Evolutionary conservation across 2,113 vertebrate species (phyloP).

Genomic region (Callaeas wilsoni): DNA sequence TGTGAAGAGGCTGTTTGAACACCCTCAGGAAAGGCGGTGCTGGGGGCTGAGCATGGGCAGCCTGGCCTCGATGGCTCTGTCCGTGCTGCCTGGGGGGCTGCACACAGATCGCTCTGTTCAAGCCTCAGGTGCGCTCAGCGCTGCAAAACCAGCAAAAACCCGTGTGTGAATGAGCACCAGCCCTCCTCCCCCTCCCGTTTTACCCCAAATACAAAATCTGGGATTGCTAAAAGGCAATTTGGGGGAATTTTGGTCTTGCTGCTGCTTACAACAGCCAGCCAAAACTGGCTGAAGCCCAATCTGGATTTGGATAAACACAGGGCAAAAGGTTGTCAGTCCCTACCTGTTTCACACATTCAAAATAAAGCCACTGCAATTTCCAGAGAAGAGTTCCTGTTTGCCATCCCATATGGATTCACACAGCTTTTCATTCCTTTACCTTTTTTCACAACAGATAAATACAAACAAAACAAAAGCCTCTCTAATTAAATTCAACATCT

Average conservation of each 20-base stretch:
- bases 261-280: background rate
- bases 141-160: background rate
- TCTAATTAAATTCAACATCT: background rate
- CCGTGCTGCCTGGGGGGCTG: background rate
- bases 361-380: background rate
- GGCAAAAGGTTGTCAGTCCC: too few species aligned
- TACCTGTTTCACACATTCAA: background rate
- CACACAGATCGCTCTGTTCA: background rate
- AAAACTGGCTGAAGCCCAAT: background rate
- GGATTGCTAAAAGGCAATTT: background rate
- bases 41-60: background rate
- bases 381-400: background rate
- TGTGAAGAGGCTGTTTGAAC: background rate
- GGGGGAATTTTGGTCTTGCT: background rate
- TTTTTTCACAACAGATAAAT: background rate
- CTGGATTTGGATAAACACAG: background rate
- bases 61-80: background rate
- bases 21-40: background rate
- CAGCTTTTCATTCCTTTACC: background rate
- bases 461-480: background rate
- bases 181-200: background rate
- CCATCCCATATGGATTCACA: background rate
- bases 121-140: background rate
- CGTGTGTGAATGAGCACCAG: background rate
- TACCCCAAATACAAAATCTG: background rate